These are phyloP conservation scores for Acrocyrtus sp. DNA, from an alignment of 2,888 invertebrate species.

Conservation along the genomic window DNA sequence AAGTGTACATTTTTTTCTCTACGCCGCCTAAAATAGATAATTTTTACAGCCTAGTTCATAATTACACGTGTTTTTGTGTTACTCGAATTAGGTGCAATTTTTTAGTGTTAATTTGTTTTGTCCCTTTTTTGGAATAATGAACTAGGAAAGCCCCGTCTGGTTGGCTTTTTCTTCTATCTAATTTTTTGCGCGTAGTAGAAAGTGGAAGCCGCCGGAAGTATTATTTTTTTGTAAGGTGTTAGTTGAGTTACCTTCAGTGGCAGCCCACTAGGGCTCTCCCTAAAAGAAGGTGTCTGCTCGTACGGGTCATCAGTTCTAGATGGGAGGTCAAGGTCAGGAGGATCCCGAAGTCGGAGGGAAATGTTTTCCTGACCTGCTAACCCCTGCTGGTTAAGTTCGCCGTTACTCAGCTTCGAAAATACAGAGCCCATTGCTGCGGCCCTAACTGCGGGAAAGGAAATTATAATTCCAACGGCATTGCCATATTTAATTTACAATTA, in stretches of 20 bases:
- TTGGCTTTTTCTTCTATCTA: no score
- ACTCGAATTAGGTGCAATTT: no score
- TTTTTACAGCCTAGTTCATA: no score
- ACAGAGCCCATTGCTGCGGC: slow-evolving; percentile 58
- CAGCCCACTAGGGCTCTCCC: slow-evolving; percentile 62
- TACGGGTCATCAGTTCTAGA: slow-evolving; percentile 33
- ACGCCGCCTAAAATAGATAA: no score
- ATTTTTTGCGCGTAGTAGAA: not conserved
- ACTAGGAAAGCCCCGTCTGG: no score
- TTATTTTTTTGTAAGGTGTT: no score
- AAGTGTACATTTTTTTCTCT: no score
- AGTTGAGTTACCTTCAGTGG: slow-evolving; percentile 63
- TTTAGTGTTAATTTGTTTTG: no score
- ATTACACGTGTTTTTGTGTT: no score
- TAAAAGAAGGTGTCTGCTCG: slow-evolving; percentile 61
- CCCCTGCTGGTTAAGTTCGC: slow-evolving; percentile 63
- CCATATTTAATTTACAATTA: no score
- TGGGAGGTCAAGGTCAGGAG: slow-evolving; percentile 16
- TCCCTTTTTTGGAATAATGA: no score
- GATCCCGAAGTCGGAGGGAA: slow-evolving; percentile 56
- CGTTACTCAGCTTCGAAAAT: slow-evolving; percentile 63
- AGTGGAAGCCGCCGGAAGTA: no score
- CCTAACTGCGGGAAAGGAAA: slow-evolving; percentile 49
- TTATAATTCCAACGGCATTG: not conserved
- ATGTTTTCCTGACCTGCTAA: slow-evolving; percentile 59